Percentiles rank a stretch among this genome's conserved stretches.
Evolutionary conservation across 2,888 invertebrate species (phyloP).

Genomic region (Cylindroiulus punctatus): DNA sequence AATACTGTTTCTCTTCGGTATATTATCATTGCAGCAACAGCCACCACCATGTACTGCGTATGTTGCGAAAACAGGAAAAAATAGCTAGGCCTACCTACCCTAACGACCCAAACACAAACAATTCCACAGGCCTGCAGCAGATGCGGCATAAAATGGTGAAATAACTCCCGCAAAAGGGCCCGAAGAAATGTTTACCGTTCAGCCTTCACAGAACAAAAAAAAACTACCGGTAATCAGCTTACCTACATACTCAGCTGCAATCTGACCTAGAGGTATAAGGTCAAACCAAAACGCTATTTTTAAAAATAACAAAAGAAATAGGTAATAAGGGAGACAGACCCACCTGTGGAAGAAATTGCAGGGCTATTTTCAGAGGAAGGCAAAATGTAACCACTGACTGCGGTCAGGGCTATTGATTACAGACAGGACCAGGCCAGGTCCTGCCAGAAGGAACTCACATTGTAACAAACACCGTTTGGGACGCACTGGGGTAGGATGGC

Average conservation of each 20-base stretch:
- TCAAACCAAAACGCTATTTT: constrained; percentile 8
- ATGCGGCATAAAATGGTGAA: neutral
- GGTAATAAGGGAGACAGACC: neutral
- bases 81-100: too few relatives aligned
- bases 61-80: too few relatives aligned
- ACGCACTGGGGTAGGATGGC: neutral
- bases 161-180: neutral
- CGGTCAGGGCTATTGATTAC: neutral
- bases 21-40: too few relatives aligned
- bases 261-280: neutral
- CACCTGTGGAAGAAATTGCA: constrained; percentile 38
- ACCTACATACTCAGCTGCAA: neutral
- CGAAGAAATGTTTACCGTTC: neutral
- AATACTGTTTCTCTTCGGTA: too few relatives aligned
- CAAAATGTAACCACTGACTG: neutral
- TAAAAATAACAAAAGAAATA: neutral
- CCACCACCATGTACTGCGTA: too few relatives aligned
- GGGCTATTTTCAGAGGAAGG: neutral
- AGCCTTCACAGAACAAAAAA: neutral
- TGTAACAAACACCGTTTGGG: neutral
- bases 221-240: neutral
- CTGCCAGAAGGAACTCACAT: neutral
- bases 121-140: neutral
- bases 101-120: neutral
- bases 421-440: neutral